phyloP scores from a whole-genome alignment of 2,888 invertebrate species.

The Eristalis pertinax region DNA sequence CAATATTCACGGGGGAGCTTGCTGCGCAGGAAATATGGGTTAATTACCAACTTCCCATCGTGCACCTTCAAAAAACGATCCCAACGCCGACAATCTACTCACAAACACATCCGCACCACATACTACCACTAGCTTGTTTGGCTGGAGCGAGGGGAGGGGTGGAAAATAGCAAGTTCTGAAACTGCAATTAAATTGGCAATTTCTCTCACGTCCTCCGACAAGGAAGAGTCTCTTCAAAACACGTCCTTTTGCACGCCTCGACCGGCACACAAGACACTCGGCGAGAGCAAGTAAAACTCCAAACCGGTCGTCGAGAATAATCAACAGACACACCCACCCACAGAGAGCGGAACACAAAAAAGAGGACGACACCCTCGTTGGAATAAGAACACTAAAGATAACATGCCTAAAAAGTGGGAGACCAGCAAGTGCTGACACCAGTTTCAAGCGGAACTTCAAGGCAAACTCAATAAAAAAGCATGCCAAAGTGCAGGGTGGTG shows the following conservation, averaged over 20 bases:
- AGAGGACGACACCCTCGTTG: background rate
- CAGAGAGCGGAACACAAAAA: background rate
- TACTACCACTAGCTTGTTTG: background rate
- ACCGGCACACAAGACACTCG: background rate
- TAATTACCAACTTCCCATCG: constrained; percentile 46
- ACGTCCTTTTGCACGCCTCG: constrained; percentile 2
- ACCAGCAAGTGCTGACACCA: constrained; percentile 34
- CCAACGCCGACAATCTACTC: background rate
- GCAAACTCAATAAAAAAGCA: constrained; percentile 43
- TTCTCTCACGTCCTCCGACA: constrained; percentile 52
- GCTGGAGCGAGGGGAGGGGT: too few relatives aligned
- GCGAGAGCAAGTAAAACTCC: background rate
- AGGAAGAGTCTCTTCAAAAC: constrained; percentile 37
- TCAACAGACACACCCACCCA: constrained; percentile 36
- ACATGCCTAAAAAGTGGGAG: background rate
- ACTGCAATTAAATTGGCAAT: constrained; percentile 68
- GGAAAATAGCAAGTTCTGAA: constrained; percentile 34
- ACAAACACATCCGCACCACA: background rate
- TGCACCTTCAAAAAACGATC: constrained; percentile 17
- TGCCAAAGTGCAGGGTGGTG: constrained; percentile 1
- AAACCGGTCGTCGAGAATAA: constrained; percentile 44
- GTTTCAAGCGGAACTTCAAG: constrained; percentile 47
- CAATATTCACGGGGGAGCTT: background rate
- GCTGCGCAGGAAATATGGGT: constrained; percentile 28
- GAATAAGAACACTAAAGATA: constrained; percentile 6